These are phyloP conservation scores for Moxostoma hubbsi DNA, from an alignment of 2,797 vertebrate species.

Conservation along the genomic window DNA sequence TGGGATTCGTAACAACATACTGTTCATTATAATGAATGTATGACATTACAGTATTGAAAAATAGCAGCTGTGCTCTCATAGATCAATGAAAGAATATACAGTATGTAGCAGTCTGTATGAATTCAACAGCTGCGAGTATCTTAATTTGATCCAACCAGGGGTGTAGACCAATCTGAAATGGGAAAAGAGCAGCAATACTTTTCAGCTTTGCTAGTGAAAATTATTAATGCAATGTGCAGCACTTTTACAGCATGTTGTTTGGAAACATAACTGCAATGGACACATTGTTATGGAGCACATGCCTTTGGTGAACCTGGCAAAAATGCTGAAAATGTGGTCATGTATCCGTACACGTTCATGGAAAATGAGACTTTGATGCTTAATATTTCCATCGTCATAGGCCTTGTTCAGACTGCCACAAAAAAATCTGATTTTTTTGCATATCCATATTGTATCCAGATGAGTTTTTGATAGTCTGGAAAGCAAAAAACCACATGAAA, in stretches of 20 bases:
- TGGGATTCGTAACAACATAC: slow-evolving; percentile 18
- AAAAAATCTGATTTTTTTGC: no score
- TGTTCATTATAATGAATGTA: slow-evolving; percentile 27
- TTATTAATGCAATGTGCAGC: not conserved
- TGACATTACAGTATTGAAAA: slow-evolving; percentile 30
- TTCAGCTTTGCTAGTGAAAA: not conserved
- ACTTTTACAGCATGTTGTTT: slow-evolving; percentile 9
- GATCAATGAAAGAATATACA: slow-evolving; percentile 13
- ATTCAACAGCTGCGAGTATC: slow-evolving; percentile 14
- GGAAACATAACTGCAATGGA: slow-evolving; percentile 13
- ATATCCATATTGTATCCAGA: no score
- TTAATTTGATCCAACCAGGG: not conserved
- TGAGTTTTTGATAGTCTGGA: no score
- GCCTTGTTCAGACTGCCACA: no score
- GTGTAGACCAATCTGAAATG: not conserved
- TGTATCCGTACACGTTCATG: not conserved
- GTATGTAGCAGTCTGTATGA: slow-evolving; percentile 16
- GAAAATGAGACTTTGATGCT: not conserved
- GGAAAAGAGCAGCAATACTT: not conserved
- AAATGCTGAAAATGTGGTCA: slow-evolving; percentile 33
- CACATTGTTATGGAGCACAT: not conserved
- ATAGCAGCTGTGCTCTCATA: slow-evolving; percentile 25
- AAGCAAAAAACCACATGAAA: no score
- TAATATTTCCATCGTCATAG: no score
- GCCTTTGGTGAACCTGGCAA: slow-evolving; percentile 5